phyloP scores from a whole-genome alignment of 1,140 invertebrate genomes.

The Anagrus nilaparvatae region DNA sequence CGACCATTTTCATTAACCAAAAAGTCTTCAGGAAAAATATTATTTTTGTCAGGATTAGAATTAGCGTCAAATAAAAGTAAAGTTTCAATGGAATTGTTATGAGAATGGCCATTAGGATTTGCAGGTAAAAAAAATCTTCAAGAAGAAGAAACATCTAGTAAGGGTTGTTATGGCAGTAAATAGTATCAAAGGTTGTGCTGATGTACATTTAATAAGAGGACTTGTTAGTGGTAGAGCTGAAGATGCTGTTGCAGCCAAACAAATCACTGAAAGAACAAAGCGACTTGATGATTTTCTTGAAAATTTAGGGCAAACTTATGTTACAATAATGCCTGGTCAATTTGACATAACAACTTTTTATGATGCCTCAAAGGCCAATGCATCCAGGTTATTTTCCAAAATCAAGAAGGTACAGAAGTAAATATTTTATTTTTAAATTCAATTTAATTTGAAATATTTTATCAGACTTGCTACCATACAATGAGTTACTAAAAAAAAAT shows the following conservation, averaged over 20 bases:
- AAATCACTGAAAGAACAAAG: conserved; percentile 50
- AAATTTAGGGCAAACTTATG: conserved; percentile 43
- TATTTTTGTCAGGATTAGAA: conserved; percentile 79
- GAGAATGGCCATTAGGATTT: conserved; percentile 70
- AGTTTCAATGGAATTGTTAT: conserved; percentile 59
- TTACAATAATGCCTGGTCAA: conserved; percentile 83
- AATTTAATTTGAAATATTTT: conserved; percentile 23
- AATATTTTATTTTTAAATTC: conserved; percentile 7
- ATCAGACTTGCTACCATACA: conserved; percentile 58
- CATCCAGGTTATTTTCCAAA: conserved; percentile 67
- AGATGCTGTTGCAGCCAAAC: conserved; percentile 20
- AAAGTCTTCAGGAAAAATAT: conserved; percentile 48
- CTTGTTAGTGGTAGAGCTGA: conserved; percentile 24
- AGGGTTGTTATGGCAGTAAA: conserved; percentile 65
- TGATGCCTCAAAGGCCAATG: conserved; percentile 86
- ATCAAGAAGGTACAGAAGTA: conserved; percentile 32
- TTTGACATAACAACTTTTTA: conserved; percentile 78
- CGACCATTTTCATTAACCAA: conserved; percentile 43
- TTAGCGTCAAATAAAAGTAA: conserved; percentile 45
- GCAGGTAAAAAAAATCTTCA: conserved; percentile 51
- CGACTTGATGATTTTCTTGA: conserved; percentile 55
- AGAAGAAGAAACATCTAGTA: conserved; percentile 49
- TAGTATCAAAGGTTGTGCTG: conserved; percentile 28
- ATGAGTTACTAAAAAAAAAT: conserved; percentile 72
- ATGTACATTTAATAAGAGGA: conserved; percentile 18